Conservation (phyloP, 2,113 vertebrate species). For the Nothobranchius furzeri region DNA sequence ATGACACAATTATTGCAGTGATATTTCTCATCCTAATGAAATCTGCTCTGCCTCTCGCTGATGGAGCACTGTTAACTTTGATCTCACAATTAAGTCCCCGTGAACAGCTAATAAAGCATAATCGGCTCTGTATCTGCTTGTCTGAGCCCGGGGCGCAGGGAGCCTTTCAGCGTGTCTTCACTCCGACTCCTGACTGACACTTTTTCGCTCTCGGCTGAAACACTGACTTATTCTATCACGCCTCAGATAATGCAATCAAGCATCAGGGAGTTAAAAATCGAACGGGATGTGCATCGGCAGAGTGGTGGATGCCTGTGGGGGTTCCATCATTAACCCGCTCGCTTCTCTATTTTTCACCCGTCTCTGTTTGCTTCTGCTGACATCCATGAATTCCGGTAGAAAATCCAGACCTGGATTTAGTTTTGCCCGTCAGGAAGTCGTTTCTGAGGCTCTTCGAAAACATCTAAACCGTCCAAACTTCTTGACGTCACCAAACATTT, state of each 20-base stretch:
- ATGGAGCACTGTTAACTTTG: slow-evolving; percentile 71
- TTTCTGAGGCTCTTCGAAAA: slow-evolving; percentile 11
- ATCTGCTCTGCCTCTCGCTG: slow-evolving; percentile 56
- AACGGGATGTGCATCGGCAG: slow-evolving; percentile 60
- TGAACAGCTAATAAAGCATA: slow-evolving; percentile 75
- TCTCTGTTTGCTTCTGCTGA: slow-evolving; percentile 48
- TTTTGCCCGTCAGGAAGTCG: slow-evolving; percentile 23
- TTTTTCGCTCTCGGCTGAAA: slow-evolving; percentile 57
- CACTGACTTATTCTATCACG: slow-evolving; percentile 65
- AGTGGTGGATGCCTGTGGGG: slow-evolving; percentile 61
- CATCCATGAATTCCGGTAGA: slow-evolving; percentile 21
- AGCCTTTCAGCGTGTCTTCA: slow-evolving; percentile 62
- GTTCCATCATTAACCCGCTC: slow-evolving; percentile 14
- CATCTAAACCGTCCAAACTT: slow-evolving; percentile 22
- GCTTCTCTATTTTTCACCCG: slow-evolving; percentile 24
- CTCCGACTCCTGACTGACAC: slow-evolving; percentile 60
- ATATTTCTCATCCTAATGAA: slow-evolving; percentile 66
- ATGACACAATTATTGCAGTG: slow-evolving; percentile 56
- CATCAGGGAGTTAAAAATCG: slow-evolving; percentile 64
- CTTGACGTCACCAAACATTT: slow-evolving; percentile 32
- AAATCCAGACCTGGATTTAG: slow-evolving; percentile 9
- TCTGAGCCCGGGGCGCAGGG: slow-evolving; percentile 50
- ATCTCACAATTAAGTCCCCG: slow-evolving; percentile 75
- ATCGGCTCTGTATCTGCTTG: slow-evolving; percentile 72
- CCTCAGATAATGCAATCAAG: slow-evolving; percentile 66